phyloP scores from a whole-genome alignment of 2,888 invertebrate species.

The Bellardia pandia region DNA sequence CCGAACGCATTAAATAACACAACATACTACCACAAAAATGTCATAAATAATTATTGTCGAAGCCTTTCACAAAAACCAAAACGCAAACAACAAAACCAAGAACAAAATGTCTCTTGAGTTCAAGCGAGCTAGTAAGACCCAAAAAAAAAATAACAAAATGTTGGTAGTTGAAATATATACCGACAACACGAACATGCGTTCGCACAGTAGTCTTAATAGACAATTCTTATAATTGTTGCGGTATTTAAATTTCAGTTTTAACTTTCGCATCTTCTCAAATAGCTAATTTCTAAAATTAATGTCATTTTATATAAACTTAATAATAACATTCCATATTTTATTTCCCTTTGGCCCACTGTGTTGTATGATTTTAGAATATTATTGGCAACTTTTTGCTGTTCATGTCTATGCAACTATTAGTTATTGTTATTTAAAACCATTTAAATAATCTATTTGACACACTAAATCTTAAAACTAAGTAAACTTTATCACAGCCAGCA shows the following conservation, averaged over 20 bases:
- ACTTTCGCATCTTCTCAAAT: too few relatives aligned
- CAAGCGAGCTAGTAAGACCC: slow-evolving; percentile 1
- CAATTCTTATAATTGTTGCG: not conserved
- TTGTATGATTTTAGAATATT: not conserved
- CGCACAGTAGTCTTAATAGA: slow-evolving; percentile 5
- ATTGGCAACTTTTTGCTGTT: not conserved
- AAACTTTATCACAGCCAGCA: slow-evolving; percentile 13
- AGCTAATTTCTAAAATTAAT: too few relatives aligned
- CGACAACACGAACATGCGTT: slow-evolving; percentile 20
- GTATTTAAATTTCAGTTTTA: too few relatives aligned
- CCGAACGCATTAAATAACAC: slow-evolving; percentile 64
- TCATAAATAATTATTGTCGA: slow-evolving; percentile 68
- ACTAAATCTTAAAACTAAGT: slow-evolving; percentile 57
- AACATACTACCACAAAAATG: slow-evolving; percentile 48
- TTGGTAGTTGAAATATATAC: slow-evolving; percentile 9
- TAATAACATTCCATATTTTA: not conserved
- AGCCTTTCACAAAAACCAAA: slow-evolving; percentile 63
- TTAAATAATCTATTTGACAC: slow-evolving; percentile 71
- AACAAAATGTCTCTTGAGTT: slow-evolving; percentile 25
- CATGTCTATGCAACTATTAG: slow-evolving; percentile 22
- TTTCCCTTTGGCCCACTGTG: not conserved
- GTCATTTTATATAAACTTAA: too few relatives aligned
- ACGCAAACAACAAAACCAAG: slow-evolving; percentile 4
- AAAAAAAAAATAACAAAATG: slow-evolving; percentile 15
- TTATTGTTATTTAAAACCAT: slow-evolving; percentile 64